Evolutionary conservation across 2,888 invertebrate species (phyloP).

Genomic region (Biston betularia): DNA sequence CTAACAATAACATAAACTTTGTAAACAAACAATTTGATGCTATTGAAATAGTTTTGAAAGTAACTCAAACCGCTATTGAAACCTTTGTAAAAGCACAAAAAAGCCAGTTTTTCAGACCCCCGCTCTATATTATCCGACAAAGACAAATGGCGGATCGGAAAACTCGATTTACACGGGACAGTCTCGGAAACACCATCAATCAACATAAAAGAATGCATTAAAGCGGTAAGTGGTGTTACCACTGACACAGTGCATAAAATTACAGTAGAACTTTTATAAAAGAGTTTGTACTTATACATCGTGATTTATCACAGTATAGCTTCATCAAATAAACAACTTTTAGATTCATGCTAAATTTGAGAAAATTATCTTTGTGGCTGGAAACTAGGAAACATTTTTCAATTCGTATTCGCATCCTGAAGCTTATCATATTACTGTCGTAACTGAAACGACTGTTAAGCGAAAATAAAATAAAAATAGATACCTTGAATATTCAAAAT

Average conservation of each 20-base stretch:
- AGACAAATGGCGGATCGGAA: constrained; percentile 58
- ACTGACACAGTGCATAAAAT: constrained; percentile 9
- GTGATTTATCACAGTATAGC: no score
- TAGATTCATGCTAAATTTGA: no score
- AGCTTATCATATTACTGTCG: no score
- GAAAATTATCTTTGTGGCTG: no score
- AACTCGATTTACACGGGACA: constrained; percentile 46
- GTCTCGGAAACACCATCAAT: constrained; percentile 53
- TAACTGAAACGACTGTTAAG: no score
- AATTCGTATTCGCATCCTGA: no score
- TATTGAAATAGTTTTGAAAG: constrained; percentile 22
- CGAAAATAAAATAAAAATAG: no score
- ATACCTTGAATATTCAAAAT: no score
- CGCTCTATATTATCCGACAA: constrained; percentile 47
- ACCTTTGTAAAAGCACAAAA: constrained; percentile 23
- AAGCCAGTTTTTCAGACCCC: constrained; percentile 30
- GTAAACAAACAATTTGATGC: not conserved
- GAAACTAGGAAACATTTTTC: no score
- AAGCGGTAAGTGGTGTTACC: constrained; percentile 44
- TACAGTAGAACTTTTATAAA: not conserved
- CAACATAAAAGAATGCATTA: constrained; percentile 63
- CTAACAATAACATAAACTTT: no score
- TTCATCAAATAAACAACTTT: no score
- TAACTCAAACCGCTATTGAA: constrained; percentile 16
- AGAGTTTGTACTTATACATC: not conserved